Evolutionary conservation across 2,113 vertebrate genomes (phyloP).

Genomic region (Catharus fuscescens): DNA sequence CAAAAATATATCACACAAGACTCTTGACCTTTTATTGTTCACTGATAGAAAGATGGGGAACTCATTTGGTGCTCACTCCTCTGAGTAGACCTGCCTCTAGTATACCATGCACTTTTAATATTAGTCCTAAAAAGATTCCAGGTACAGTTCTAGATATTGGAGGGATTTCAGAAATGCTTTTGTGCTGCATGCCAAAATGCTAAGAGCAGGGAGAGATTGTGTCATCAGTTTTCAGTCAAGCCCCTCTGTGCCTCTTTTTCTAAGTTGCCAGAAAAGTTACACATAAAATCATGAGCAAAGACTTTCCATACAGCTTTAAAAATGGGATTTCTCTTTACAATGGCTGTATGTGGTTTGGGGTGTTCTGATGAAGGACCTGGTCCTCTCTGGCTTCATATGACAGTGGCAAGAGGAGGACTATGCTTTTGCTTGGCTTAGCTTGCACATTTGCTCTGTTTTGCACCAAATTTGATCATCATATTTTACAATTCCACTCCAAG

Average conservation of each 20-base stretch:
- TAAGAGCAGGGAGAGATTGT: slow-evolving; percentile 13
- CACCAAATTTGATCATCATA: neutral
- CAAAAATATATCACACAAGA: neutral
- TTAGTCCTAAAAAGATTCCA: neutral
- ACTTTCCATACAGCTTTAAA: neutral
- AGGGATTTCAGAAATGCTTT: slow-evolving; percentile 46
- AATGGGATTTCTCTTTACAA: neutral
- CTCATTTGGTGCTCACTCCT: neutral
- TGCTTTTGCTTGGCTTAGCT: neutral
- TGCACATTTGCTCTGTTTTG: neutral
- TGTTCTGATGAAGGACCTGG: neutral
- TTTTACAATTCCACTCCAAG: neutral
- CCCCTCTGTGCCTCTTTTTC: neutral
- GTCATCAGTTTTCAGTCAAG: slow-evolving; percentile 54
- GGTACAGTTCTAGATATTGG: slow-evolving; percentile 16
- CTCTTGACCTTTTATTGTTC: neutral
- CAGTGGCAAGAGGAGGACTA: neutral
- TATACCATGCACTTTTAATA: neutral
- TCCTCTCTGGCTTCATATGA: neutral
- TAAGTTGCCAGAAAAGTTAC: neutral
- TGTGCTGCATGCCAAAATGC: slow-evolving; percentile 19
- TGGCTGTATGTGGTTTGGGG: neutral
- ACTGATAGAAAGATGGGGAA: neutral
- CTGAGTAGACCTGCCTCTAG: neutral
- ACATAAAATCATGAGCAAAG: neutral